These are phyloP conservation scores for Drosophila kanapiae DNA, from an alignment of 1,140 invertebrate genomes.

Conservation along the genomic window DNA sequence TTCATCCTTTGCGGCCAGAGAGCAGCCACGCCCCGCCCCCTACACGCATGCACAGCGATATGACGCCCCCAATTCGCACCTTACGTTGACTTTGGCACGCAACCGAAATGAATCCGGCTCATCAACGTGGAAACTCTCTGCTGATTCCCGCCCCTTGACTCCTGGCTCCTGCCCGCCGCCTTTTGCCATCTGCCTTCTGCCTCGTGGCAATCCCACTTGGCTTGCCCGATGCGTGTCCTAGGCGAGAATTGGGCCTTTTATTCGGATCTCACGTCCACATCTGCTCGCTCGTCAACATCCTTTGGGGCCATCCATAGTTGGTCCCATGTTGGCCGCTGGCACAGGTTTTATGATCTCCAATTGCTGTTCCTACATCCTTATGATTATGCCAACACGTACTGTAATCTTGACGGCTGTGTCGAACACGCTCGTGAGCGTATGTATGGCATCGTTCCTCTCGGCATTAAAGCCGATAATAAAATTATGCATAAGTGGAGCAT, in stretches of 20 bases:
- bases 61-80: conserved; percentile 34
- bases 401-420: conserved; percentile 17
- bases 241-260: conserved; percentile 38
- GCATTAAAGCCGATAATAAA: conserved; percentile 2
- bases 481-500: conserved; percentile 29
- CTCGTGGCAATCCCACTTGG: conserved; percentile 9
- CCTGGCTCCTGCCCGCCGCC: neutral
- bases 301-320: conserved; percentile 8
- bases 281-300: conserved; percentile 24
- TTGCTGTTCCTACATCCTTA: conserved; percentile 20
- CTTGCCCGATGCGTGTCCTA: conserved; percentile 37
- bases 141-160: conserved; percentile 32
- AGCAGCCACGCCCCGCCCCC: neutral
- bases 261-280: conserved; percentile 40
- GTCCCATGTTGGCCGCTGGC: neutral
- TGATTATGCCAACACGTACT: conserved; percentile 34
- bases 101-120: conserved; percentile 64
- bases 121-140: conserved; percentile 55
- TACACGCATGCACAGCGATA: conserved; percentile 3
- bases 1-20: conserved; percentile 10
- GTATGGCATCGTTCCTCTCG: neutral
- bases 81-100: conserved; percentile 53
- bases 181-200: conserved; percentile 32
- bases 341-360: conserved; percentile 45
- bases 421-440: neutral